These are phyloP conservation scores for Lampris incognitus DNA, from an alignment of 2,113 vertebrate species.

Conservation along the genomic window DNA sequence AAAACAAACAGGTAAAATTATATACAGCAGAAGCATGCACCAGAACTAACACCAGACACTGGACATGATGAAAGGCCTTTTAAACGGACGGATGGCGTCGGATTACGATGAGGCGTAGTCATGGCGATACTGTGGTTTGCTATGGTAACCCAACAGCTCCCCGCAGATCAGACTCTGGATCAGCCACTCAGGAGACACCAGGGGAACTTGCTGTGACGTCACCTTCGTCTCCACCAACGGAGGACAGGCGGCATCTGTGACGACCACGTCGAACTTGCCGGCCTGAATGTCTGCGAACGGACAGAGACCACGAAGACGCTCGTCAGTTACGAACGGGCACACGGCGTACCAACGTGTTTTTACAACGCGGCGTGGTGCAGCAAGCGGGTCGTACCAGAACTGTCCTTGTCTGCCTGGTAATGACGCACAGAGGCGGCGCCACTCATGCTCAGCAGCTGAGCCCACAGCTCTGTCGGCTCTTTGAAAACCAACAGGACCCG, in stretches of 20 bases:
- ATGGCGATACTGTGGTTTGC: conserved; percentile 88
- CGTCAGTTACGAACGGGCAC: background rate
- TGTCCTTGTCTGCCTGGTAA: conserved; percentile 81
- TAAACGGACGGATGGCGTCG: conserved; percentile 55
- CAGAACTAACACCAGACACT: conserved; percentile 83
- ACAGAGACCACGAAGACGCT: background rate
- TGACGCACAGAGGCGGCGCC: conserved; percentile 89
- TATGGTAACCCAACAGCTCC: conserved; percentile 85
- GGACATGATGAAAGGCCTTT: conserved; percentile 76
- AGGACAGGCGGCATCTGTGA: conserved; percentile 88
- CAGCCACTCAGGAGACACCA: conserved; percentile 95
- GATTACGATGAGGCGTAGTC: conserved; percentile 77
- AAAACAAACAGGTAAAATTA: conserved; percentile 91
- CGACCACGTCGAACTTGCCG: conserved; percentile 89
- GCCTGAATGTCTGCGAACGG: conserved; percentile 85
- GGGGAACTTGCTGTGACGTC: conserved; percentile 85
- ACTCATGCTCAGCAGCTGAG: conserved; percentile 90
- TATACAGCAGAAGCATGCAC: conserved; percentile 93
- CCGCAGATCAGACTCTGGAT: conserved; percentile 94
- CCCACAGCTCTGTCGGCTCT: conserved; percentile 90
- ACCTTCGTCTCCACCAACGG: conserved; percentile 84
- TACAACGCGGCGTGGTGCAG: background rate
- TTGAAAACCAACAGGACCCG: conserved; percentile 91
- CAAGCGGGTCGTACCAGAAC: conserved; percentile 81
- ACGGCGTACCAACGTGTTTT: background rate